Conservation (phyloP, 2,113 vertebrate genomes). For the Pachypanchax playfairii region DNA sequence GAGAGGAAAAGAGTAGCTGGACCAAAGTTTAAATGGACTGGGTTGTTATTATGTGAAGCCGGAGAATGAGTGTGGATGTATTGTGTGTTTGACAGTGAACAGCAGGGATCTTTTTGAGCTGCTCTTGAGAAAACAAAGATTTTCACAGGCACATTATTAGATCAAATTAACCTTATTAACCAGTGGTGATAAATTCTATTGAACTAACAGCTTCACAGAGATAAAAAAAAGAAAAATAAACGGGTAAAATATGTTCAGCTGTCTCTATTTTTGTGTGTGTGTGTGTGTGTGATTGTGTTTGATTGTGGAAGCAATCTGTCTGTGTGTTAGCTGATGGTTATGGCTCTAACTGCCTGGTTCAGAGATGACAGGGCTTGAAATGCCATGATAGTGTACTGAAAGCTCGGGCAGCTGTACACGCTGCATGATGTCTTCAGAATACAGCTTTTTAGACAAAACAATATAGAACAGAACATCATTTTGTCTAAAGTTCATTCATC, state of each 20-base stretch:
- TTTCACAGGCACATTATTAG: constrained; percentile 78
- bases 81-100: constrained; percentile 74
- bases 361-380: constrained; percentile 78
- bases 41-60: constrained; percentile 77
- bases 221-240: constrained; percentile 31
- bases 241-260: constrained; percentile 17
- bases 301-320: constrained; percentile 56
- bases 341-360: constrained; percentile 69
- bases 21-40: constrained; percentile 77
- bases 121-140: constrained; percentile 72
- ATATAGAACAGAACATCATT: constrained; percentile 92
- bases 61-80: constrained; percentile 72
- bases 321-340: constrained; percentile 60
- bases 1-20: constrained; percentile 57
- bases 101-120: constrained; percentile 71
- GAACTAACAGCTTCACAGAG: constrained; percentile 56
- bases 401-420: constrained; percentile 79
- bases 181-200: constrained; percentile 78
- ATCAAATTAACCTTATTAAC: constrained; percentile 81
- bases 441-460: constrained; percentile 86
- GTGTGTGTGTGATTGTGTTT: constrained; percentile 42
- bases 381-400: constrained; percentile 81
- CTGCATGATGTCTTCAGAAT: constrained; percentile 81
- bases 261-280: constrained; percentile 41
- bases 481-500: constrained; percentile 99